Base-by-base conservation (phyloP, 2,888 invertebrate genomes). In the Tachina grossa region DNA sequence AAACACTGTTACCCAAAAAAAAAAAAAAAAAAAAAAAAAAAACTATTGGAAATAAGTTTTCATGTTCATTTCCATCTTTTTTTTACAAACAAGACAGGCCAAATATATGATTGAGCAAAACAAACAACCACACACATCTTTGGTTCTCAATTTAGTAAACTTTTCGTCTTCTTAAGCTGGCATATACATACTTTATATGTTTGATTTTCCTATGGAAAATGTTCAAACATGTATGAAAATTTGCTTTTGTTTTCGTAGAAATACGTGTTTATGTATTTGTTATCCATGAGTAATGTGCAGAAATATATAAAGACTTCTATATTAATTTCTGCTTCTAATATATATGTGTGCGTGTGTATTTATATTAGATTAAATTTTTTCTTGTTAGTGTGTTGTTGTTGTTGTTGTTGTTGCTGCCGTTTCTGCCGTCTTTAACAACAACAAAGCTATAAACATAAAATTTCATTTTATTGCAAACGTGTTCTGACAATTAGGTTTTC, bases 181-280 rank as follows among this genome's bases (percentile, higher is more conserved):
- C 3, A 53, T 2, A 9, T 65, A 19, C 45, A 9, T 65, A 19
- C 45, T n/a, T 51, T 59, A 66, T 49, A 65, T 66, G 66, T 9
- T n/a, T 72, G 47, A 31, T 22, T 49, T 76, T 10, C 39, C 11
- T 53, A 47, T 11, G 22, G 43, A 49, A 53, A 63, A 11, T 63
- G 47, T 55, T 41, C 6, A 47, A 61, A 47, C 63, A 63, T 65
- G 65, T 59, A 49, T 41, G 51, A 65, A 66, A 65, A 19, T 75
- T 82, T 82, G 13, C 53, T 59, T 55, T 61, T 77, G 55, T 72
- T 77, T 31, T 72, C 16, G 11, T 77, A n/a, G n/a, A 82, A 79
- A 51, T 75, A 83, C 82, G 83, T 85, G 85, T 85, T 85, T 85
- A 85, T 85, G 85, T 82, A 81, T 83, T 85, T 83, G 83, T 79